These are phyloP conservation scores for Drosophila ogumai DNA, from an alignment of 1,140 invertebrate species.

Conservation along the genomic window DNA sequence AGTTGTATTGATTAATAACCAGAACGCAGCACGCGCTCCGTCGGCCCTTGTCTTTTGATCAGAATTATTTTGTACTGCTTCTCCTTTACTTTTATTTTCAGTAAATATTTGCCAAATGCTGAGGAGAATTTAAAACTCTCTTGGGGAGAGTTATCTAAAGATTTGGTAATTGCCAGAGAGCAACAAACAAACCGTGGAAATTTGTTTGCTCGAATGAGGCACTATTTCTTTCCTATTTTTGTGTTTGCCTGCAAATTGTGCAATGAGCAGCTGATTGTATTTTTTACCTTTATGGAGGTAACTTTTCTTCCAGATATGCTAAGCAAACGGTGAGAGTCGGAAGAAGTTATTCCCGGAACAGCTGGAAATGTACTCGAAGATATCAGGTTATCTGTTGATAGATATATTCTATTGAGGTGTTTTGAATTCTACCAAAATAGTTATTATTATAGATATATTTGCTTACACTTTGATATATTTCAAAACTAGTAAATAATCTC, in stretches of 20 bases:
- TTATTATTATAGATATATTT: neutral
- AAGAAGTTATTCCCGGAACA: conserved; percentile 58
- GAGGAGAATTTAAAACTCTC: conserved; percentile 55
- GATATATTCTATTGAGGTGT: neutral
- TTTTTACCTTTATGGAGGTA: conserved; percentile 29
- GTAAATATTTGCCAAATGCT: conserved; percentile 74
- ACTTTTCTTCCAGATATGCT: conserved; percentile 39
- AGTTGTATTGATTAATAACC: conserved; percentile 81
- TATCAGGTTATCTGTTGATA: conserved; percentile 12
- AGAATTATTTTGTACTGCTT: conserved; percentile 10
- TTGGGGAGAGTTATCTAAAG: conserved; percentile 53
- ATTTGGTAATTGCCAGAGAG: conserved; percentile 57
- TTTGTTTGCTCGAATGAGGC: conserved; percentile 29
- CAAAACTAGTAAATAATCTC: neutral
- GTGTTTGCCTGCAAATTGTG: conserved; percentile 71
- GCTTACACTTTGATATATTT: neutral
- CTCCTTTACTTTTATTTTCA: conserved; percentile 24
- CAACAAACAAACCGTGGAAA: conserved; percentile 15
- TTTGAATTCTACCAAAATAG: neutral
- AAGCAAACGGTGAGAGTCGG: conserved; percentile 31
- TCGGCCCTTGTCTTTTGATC: conserved; percentile 67
- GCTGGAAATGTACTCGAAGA: conserved; percentile 40
- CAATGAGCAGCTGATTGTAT: conserved; percentile 54
- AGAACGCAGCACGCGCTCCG: conserved; percentile 53
- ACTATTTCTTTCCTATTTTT: conserved; percentile 13